Evolutionary conservation across 1,140 invertebrate species (phyloP).

Genomic region (Orussus abietinus): DNA sequence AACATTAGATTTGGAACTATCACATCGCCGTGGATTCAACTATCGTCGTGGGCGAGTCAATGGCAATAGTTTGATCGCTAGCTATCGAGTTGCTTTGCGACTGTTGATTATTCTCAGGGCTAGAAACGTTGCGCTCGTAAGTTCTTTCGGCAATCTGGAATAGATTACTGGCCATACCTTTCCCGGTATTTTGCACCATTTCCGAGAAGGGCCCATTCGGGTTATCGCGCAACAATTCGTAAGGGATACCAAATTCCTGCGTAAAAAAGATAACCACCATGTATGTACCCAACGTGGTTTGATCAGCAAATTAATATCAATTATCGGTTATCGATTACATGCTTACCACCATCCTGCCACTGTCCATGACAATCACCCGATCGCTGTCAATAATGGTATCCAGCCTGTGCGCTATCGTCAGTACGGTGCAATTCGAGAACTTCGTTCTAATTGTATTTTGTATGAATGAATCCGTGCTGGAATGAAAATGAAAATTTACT

Average conservation of each 20-base stretch:
- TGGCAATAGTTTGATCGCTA: too few relatives aligned
- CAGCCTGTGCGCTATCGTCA: constrained; percentile 67
- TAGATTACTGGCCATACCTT: constrained; percentile 39
- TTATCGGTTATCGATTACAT: constrained; percentile 31
- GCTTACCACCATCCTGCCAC: constrained; percentile 46
- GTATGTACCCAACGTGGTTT: not conserved
- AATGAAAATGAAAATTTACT: constrained; percentile 15
- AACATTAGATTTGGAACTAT: too few relatives aligned
- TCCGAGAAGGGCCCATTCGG: constrained; percentile 49
- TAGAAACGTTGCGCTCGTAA: too few relatives aligned
- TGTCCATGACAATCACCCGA: constrained; percentile 57
- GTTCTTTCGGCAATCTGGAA: constrained; percentile 36
- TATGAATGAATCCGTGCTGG: constrained; percentile 57
- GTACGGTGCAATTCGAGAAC: constrained; percentile 59
- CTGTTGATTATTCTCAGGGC: too few relatives aligned
- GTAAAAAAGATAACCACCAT: constrained; percentile 44
- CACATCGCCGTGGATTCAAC: too few relatives aligned
- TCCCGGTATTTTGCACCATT: constrained; percentile 58
- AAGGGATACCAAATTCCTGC: constrained; percentile 67
- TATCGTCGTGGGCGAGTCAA: too few relatives aligned
- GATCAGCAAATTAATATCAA: constrained; percentile 1
- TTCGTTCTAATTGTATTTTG: constrained; percentile 56
- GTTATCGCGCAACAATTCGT: constrained; percentile 58
- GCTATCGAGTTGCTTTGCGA: too few relatives aligned
- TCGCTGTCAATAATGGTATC: constrained; percentile 67